Evolutionary conservation across 2,113 vertebrate genomes (phyloP).

Genomic region (Heteronetta atricapilla): DNA sequence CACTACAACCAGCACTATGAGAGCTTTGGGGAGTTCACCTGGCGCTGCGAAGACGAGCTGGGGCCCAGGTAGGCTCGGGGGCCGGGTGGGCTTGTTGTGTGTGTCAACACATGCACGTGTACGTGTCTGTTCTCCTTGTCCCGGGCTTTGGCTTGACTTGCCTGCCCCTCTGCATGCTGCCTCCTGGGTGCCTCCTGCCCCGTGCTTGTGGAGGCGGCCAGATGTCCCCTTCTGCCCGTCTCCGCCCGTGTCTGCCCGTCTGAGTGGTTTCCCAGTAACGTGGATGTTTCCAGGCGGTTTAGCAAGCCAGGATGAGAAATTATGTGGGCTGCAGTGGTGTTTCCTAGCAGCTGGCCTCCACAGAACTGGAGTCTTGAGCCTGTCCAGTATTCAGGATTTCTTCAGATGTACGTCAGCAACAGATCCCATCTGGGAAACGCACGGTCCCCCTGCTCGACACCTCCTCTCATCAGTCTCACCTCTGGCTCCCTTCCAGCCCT

Average conservation of each 20-base stretch:
- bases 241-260: not conserved
- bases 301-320: not conserved
- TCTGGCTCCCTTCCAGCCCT: not conserved
- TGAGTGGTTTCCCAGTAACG: not conserved
- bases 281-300: not conserved
- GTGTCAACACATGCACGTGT: not conserved
- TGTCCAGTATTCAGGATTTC: not conserved
- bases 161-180: not conserved
- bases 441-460: not conserved
- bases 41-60: conserved; percentile 96
- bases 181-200: not conserved
- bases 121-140: not conserved
- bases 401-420: not conserved
- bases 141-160: not conserved
- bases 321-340: conserved; percentile 3
- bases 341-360: conserved; percentile 13
- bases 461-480: not conserved
- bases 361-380: not conserved
- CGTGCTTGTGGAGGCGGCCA: not conserved
- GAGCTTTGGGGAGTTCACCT: conserved; percentile 98
- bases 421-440: not conserved
- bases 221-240: not conserved
- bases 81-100: not conserved
- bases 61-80: conserved; percentile 87
- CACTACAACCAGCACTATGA: conserved; percentile 98